Conservation (phyloP, 1,140 invertebrate species). For the Macrocentrus cingulum region DNA sequence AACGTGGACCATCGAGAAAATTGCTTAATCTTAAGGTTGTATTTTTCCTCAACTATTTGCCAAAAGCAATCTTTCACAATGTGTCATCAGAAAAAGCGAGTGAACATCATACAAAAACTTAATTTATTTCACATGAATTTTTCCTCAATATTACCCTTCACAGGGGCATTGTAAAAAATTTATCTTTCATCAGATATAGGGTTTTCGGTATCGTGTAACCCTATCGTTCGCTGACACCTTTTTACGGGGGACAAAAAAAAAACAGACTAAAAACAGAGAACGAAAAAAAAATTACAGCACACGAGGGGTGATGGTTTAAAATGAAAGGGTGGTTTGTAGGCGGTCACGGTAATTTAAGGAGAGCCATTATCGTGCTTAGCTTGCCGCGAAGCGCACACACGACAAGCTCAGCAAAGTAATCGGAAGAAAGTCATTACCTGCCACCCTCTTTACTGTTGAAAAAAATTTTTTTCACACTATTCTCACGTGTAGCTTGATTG, state of each 20-base stretch:
- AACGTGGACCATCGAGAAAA: conserved; percentile 8
- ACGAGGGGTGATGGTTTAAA: neutral
- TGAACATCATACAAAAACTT: too few species aligned
- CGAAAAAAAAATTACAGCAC: neutral
- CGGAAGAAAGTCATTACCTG: conserved; percentile 25
- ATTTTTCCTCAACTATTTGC: conserved; percentile 8
- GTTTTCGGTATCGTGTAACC: neutral
- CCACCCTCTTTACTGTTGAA: conserved; percentile 6
- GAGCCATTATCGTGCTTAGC: conserved; percentile 6
- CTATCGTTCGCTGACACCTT: neutral
- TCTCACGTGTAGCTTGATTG: neutral
- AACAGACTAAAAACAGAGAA: neutral
- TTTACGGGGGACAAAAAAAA: too few species aligned
- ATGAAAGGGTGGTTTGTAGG: neutral
- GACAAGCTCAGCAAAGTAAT: conserved; percentile 17
- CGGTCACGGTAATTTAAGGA: conserved; percentile 14
- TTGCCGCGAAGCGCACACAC: conserved; percentile 10
- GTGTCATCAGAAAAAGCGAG: neutral
- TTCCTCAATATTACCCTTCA: too few species aligned
- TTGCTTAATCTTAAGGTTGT: conserved; percentile 14
- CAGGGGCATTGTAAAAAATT: too few species aligned
- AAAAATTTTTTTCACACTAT: neutral
- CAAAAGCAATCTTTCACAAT: neutral
- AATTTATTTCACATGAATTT: too few species aligned
- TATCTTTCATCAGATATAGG: too few species aligned